Conservation (phyloP, 2,113 vertebrate genomes). For the Ictalurus furcatus region DNA sequence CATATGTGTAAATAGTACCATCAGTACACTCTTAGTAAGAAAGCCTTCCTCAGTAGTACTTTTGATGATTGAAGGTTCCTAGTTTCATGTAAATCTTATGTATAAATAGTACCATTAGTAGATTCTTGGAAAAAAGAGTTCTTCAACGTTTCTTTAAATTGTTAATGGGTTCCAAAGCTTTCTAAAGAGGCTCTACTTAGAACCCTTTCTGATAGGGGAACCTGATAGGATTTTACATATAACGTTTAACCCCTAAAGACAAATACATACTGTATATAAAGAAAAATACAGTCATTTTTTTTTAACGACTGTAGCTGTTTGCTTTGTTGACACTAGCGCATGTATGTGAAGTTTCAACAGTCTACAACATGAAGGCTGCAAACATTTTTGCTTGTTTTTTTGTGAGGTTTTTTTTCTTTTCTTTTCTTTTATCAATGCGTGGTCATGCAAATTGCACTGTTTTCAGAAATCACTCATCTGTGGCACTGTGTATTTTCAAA, state of each 20-base stretch:
- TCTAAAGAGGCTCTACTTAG: background rate
- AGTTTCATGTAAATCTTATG: background rate
- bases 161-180: background rate
- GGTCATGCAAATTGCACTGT: conserved; percentile 1
- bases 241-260: background rate
- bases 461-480: background rate
- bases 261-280: too few species aligned
- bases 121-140: background rate
- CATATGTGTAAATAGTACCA: background rate
- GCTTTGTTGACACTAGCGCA: background rate
- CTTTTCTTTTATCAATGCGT: background rate
- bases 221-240: background rate
- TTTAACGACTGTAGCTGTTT: background rate
- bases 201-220: background rate
- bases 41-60: background rate
- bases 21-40: too few species aligned
- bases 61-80: background rate
- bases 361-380: background rate
- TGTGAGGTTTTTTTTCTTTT: background rate
- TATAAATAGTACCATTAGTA: background rate
- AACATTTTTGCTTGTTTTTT: background rate
- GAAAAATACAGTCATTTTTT: background rate
- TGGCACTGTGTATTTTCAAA: background rate
- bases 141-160: background rate
- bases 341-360: background rate